Conservation (phyloP, 2,113 vertebrate genomes). For the Neodontobutis hainanensis region DNA sequence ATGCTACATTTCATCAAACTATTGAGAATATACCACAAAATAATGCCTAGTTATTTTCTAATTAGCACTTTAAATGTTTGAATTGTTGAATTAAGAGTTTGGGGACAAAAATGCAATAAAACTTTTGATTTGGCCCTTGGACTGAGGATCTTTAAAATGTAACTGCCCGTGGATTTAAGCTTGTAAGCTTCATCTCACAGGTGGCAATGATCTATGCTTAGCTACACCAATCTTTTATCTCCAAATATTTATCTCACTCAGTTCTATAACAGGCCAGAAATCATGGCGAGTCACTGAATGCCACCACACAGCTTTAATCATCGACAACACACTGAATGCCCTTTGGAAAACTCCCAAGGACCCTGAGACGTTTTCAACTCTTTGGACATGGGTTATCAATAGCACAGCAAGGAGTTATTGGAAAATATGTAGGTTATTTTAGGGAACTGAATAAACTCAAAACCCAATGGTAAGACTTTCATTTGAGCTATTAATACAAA, state of each 20-base stretch:
- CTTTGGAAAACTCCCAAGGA: constrained; percentile 44
- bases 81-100: too few species aligned
- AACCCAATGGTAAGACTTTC: background rate
- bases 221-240: constrained; percentile 21
- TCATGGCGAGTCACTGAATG: constrained; percentile 37
- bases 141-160: background rate
- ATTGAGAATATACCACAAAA: too few species aligned
- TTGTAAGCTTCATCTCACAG: background rate
- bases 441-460: background rate
- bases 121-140: too few species aligned
- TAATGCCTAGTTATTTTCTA: too few species aligned
- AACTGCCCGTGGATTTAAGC: background rate
- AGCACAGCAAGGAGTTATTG: background rate
- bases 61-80: too few species aligned
- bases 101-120: too few species aligned
- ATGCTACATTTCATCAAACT: background rate
- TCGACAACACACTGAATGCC: constrained; percentile 23
- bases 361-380: constrained; percentile 27
- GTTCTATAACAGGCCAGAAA: constrained; percentile 3
- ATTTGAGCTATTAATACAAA: background rate
- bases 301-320: constrained; percentile 36
- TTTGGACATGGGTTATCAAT: constrained; percentile 23
- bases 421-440: background rate
- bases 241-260: constrained; percentile 20
- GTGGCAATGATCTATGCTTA: constrained; percentile 10